These are phyloP conservation scores for Tetramorium parvispinum DNA, from an alignment of 1,140 invertebrate genomes.

Conservation along the genomic window DNA sequence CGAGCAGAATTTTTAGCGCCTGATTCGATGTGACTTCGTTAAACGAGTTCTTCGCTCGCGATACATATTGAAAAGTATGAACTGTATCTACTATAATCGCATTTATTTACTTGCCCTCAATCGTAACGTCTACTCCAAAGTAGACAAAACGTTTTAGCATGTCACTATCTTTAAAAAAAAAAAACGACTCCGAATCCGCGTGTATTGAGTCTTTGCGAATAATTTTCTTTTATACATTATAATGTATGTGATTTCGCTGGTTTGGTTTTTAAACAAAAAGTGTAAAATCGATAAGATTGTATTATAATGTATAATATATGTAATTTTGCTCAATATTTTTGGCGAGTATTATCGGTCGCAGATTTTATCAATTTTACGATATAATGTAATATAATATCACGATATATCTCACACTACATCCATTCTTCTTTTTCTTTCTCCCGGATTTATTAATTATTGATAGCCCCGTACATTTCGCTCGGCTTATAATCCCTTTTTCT, in stretches of 20 bases:
- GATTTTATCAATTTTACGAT: not conserved
- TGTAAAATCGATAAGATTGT: not conserved
- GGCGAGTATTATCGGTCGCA: not conserved
- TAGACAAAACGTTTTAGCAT: not conserved
- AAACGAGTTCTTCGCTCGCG: not conserved
- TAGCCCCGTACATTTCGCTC: not conserved
- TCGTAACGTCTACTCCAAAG: not conserved
- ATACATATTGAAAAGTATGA: not conserved
- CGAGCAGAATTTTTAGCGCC: not conserved
- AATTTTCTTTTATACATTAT: not conserved
- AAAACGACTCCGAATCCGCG: not conserved
- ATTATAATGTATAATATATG: not conserved
- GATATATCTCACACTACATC: not conserved
- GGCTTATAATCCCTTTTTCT: conserved; percentile 21
- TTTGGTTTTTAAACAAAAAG: not conserved
- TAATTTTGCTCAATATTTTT: not conserved
- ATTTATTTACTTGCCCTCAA: not conserved
- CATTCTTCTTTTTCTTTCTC: not conserved
- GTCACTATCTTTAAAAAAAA: not conserved
- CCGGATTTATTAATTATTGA: conserved; percentile 27
- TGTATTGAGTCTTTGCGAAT: not conserved
- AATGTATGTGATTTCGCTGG: not conserved
- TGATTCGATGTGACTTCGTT: not conserved
- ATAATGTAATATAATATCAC: not conserved
- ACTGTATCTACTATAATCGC: too few species aligned